phyloP scores from a whole-genome alignment of 2,888 invertebrate species.

The Leucophenga montana region DNA sequence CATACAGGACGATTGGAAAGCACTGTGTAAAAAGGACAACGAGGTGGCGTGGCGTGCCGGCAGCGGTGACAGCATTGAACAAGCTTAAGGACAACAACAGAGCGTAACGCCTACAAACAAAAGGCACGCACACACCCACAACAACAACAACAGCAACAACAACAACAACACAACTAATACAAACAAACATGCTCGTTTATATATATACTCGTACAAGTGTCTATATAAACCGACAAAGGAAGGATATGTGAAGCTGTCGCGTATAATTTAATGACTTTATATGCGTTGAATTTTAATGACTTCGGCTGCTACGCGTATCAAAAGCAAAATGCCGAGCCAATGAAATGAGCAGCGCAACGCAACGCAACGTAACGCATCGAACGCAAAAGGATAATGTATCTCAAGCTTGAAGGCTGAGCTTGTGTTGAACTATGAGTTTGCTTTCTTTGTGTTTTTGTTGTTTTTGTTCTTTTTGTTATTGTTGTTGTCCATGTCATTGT shows the following conservation, averaged over 20 bases:
- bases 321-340: slow-evolving; percentile 6
- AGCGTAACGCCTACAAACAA: slow-evolving; percentile 39
- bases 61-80: neutral
- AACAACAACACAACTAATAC: neutral
- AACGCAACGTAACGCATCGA: neutral
- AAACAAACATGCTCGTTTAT: neutral
- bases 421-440: neutral
- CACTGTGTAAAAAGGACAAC: no score
- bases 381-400: slow-evolving; percentile 57
- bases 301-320: neutral
- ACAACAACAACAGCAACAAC: neutral
- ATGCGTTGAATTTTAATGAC: slow-evolving; percentile 70
- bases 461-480: no score
- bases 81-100: slow-evolving; percentile 32
- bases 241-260: slow-evolving; percentile 53
- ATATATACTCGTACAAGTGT: no score
- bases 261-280: slow-evolving; percentile 70
- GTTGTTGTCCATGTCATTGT: neutral
- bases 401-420: slow-evolving; percentile 55
- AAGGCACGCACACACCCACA: neutral
- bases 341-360: neutral
- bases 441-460: neutral
- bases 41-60: no score
- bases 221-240: no score
- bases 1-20: neutral